Evolutionary conservation across 2,888 invertebrate species (phyloP).

Genomic region (Nymphalis urticae): DNA sequence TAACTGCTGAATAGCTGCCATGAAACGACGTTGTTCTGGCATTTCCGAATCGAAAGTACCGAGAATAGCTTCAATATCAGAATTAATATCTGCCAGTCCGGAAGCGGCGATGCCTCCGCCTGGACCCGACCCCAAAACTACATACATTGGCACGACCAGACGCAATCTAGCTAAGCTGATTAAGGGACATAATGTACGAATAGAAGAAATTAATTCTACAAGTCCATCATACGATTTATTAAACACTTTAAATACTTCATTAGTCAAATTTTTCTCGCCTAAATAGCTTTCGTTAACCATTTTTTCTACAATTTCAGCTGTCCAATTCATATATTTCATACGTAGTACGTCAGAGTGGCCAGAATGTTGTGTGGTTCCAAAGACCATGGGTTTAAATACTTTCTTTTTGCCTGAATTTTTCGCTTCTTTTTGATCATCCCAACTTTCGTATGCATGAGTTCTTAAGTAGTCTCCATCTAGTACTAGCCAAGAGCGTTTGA

Average conservation of each 20-base stretch:
- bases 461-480: slow-evolving; percentile 87
- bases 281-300: slow-evolving; percentile 84
- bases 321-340: slow-evolving; percentile 84
- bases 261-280: slow-evolving; percentile 83
- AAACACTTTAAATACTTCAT: slow-evolving; percentile 84
- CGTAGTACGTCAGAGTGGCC: slow-evolving; percentile 84
- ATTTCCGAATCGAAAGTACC: slow-evolving; percentile 87
- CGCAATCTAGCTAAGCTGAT: slow-evolving; percentile 84
- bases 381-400: slow-evolving; percentile 80
- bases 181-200: slow-evolving; percentile 90
- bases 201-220: slow-evolving; percentile 87
- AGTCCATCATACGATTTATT: slow-evolving; percentile 86
- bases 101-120: slow-evolving; percentile 70
- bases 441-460: slow-evolving; percentile 84
- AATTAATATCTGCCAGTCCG: slow-evolving; percentile 70
- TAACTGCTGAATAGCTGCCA: slow-evolving; percentile 89
- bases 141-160: slow-evolving; percentile 86
- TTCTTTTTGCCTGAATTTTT: slow-evolving; percentile 70
- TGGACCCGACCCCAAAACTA: slow-evolving; percentile 85
- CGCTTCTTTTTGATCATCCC: slow-evolving; percentile 76
- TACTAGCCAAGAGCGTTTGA: slow-evolving; percentile 88
- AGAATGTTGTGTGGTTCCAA: slow-evolving; percentile 89
- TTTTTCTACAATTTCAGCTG: slow-evolving; percentile 83
- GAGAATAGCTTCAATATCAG: slow-evolving; percentile 90
- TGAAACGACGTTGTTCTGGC: slow-evolving; percentile 87